phyloP scores from a whole-genome alignment of 1,140 invertebrate genomes.

The Euura lappo region DNA sequence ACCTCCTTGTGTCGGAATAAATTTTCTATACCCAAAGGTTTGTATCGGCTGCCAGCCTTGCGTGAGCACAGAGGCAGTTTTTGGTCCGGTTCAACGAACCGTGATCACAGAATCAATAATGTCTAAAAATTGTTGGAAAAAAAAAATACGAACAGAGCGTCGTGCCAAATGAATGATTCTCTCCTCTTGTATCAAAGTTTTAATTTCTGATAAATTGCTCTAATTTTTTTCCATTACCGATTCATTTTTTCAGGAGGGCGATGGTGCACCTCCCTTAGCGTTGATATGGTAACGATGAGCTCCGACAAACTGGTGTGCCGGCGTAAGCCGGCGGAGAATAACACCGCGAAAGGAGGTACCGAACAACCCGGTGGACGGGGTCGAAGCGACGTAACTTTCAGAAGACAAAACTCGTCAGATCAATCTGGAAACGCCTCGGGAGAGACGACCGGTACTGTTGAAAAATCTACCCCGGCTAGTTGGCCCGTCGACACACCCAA shows the following conservation, averaged over 20 bases:
- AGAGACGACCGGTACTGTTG: constrained; percentile 30
- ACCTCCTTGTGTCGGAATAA: too few species aligned
- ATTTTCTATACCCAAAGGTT: too few species aligned
- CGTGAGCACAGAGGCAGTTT: too few species aligned
- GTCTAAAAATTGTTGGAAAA: too few species aligned
- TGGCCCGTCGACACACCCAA: constrained; percentile 54
- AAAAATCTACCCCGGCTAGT: constrained; percentile 41
- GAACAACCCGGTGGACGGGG: constrained; percentile 32
- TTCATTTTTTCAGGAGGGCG: neutral
- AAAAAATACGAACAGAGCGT: too few species aligned
- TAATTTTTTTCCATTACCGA: too few species aligned
- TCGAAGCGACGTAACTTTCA: constrained; percentile 21
- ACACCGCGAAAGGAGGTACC: constrained; percentile 36
- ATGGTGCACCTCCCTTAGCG: constrained; percentile 36
- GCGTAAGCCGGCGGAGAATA: constrained; percentile 46
- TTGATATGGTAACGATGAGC: constrained; percentile 59
- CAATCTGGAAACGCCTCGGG: constrained; percentile 29
- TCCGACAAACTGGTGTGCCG: constrained; percentile 55
- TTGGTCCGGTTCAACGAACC: too few species aligned
- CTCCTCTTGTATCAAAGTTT: too few species aligned
- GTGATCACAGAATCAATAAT: too few species aligned
- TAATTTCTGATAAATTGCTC: too few species aligned
- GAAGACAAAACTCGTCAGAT: constrained; percentile 32
- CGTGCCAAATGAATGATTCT: too few species aligned
- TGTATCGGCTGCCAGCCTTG: too few species aligned